Conservation (phyloP, 2,113 vertebrate species). For the Podarcis raffonei region DNA sequence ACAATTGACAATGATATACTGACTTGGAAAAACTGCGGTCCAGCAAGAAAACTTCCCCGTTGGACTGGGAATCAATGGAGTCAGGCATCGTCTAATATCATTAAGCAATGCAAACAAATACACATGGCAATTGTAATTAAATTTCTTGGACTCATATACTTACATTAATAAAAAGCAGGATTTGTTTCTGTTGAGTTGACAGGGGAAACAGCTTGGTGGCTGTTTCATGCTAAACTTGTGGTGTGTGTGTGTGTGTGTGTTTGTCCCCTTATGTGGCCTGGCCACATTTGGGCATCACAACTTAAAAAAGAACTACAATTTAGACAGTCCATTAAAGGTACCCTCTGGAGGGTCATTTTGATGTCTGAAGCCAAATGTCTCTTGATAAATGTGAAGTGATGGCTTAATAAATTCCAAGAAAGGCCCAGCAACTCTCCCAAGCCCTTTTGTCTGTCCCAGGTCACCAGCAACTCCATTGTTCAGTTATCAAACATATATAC, state of each 20-base stretch:
- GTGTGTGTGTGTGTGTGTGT: neutral
- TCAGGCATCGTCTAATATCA: slow-evolving; percentile 48
- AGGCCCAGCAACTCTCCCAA: neutral
- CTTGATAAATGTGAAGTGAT: neutral
- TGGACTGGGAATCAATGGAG: slow-evolving; percentile 2
- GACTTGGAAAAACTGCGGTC: slow-evolving; percentile 8
- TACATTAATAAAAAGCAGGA: slow-evolving; percentile 34
- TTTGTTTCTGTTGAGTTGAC: slow-evolving; percentile 6
- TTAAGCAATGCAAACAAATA: slow-evolving; percentile 49
- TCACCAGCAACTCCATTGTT: too few species aligned
- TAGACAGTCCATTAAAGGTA: neutral
- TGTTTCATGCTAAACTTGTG: slow-evolving; percentile 34
- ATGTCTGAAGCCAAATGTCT: neutral
- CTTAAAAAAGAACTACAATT: neutral
- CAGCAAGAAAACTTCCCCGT: slow-evolving; percentile 4
- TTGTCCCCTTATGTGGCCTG: neutral
- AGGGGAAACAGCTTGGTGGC: slow-evolving; percentile 22
- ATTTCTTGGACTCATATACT: slow-evolving; percentile 38
- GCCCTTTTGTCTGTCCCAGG: neutral
- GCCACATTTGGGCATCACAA: neutral
- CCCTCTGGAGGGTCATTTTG: neutral
- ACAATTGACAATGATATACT: slow-evolving; percentile 40
- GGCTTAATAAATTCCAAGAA: neutral
- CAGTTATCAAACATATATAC: neutral
- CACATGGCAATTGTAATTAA: slow-evolving; percentile 43